Percentiles rank a stretch among this genome's conserved stretches.
These are phyloP conservation scores for Actinia tenebrosa DNA, from an alignment of 64 coral and sea anemone genomes.

Conservation along the genomic window DNA sequence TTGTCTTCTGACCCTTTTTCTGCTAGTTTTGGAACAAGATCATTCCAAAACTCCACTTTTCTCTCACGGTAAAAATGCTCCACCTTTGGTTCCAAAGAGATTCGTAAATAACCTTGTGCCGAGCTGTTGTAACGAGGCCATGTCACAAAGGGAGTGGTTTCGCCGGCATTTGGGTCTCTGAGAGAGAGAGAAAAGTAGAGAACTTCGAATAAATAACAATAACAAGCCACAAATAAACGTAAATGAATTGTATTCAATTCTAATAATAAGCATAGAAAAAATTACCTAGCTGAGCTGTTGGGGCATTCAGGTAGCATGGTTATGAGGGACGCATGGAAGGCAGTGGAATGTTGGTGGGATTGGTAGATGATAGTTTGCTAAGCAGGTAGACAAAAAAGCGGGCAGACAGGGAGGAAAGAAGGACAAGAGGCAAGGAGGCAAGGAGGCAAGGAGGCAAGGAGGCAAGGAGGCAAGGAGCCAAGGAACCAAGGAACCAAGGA, in stretches of 20 bases:
- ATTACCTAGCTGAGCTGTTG: too few relatives aligned
- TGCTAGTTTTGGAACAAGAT: conserved; percentile 38
- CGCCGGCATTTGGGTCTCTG: background rate
- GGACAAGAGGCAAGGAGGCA: background rate
- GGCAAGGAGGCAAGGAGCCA: background rate
- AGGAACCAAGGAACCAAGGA: too few relatives aligned
- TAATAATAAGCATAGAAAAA: too few relatives aligned
- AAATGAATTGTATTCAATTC: too few relatives aligned
- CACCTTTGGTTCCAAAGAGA: conserved; percentile 37
- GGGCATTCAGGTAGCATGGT: too few relatives aligned
- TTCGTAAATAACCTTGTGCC: background rate
- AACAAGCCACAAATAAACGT: background rate
- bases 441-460: background rate
- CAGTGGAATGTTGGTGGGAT: too few relatives aligned
- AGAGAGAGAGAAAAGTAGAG: background rate
- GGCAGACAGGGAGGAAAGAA: too few relatives aligned
- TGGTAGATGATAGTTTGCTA: too few relatives aligned
- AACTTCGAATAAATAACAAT: background rate
- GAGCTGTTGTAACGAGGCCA: background rate
- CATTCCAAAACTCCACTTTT: conserved; percentile 67
- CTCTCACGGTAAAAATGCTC: conserved; percentile 27
- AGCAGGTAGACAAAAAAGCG: too few relatives aligned
- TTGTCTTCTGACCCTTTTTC: background rate
- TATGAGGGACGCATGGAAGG: too few relatives aligned
- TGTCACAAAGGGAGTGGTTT: background rate